These are phyloP conservation scores for Mustela nigripes DNA, from an alignment of 2,113 vertebrate species.

Conservation along the genomic window DNA sequence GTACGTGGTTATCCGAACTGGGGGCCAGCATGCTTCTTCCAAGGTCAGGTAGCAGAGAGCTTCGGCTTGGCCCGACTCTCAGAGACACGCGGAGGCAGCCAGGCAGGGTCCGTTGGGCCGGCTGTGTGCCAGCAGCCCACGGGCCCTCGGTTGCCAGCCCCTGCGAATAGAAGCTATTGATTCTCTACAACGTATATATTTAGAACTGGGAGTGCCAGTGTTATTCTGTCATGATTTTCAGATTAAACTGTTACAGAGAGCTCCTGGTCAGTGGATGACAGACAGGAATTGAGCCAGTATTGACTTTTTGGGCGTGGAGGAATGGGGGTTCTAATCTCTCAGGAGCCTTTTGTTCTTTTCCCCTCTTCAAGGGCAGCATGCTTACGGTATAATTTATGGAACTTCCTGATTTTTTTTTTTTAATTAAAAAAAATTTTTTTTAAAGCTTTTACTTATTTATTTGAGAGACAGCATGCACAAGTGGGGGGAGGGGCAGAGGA, in stretches of 20 bases:
- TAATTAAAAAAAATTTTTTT: neutral
- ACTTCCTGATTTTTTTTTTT: neutral
- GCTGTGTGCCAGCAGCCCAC: neutral
- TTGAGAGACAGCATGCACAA: neutral
- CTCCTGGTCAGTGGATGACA: neutral
- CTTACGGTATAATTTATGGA: neutral
- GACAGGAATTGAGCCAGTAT: neutral
- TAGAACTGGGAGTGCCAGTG: constrained; percentile 3
- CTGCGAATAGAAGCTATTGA: neutral
- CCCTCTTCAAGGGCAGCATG: neutral
- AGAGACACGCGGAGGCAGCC: neutral
- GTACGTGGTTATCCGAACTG: neutral
- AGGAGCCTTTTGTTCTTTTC: neutral
- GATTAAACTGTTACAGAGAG: constrained; percentile 16
- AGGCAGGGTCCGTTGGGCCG: fast-evolving
- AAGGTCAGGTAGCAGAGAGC: neutral
- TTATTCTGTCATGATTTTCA: neutral
- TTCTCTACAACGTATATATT: neutral
- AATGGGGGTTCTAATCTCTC: neutral
- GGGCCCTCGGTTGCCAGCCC: neutral
- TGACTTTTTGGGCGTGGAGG: neutral
- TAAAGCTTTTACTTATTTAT: neutral
- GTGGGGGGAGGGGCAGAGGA: neutral
- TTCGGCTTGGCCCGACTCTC: fast-evolving
- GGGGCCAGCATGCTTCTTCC: no score